Percentiles rank a stretch among this genome's conserved stretches.
Conservation (phyloP, 2,888 invertebrate genomes). For the Cantharis flavilabris region DNA sequence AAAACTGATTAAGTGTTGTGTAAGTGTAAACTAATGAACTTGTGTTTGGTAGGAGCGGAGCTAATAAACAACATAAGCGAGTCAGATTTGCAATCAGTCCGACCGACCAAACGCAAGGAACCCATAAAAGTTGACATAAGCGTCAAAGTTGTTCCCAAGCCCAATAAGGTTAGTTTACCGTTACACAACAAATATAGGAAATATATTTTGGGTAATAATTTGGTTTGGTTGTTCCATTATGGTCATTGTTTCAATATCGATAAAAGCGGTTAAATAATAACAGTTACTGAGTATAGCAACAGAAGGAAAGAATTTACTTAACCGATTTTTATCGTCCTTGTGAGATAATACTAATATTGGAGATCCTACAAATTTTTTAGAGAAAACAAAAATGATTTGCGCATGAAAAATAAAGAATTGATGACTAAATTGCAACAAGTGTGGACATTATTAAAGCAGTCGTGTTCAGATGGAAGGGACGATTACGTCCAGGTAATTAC, state of each 20-base stretch:
- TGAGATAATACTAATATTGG: neutral
- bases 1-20: neutral
- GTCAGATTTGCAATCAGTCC: slow-evolving; percentile 56
- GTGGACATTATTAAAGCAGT: slow-evolving; percentile 66
- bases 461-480: slow-evolving; percentile 40
- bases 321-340: neutral
- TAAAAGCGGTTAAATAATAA: too few relatives aligned
- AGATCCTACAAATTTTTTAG: slow-evolving; percentile 56
- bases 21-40: slow-evolving; percentile 36
- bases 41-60: slow-evolving; percentile 56
- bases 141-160: slow-evolving; percentile 73
- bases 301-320: too few relatives aligned
- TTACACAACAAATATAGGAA: neutral
- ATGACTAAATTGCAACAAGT: slow-evolving; percentile 65
- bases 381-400: slow-evolving; percentile 64
- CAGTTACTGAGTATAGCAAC: too few relatives aligned
- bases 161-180: slow-evolving; percentile 54
- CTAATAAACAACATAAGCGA: slow-evolving; percentile 52
- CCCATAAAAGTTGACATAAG: slow-evolving; percentile 80
- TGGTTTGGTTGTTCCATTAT: neutral
- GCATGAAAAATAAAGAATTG: slow-evolving; percentile 65
- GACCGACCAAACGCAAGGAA: slow-evolving; percentile 62
- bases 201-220: neutral
- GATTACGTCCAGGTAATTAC: slow-evolving; percentile 41
- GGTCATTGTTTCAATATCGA: neutral